phyloP scores from a whole-genome alignment of 2,113 vertebrate genomes.

The Psettodes erumei region DNA sequence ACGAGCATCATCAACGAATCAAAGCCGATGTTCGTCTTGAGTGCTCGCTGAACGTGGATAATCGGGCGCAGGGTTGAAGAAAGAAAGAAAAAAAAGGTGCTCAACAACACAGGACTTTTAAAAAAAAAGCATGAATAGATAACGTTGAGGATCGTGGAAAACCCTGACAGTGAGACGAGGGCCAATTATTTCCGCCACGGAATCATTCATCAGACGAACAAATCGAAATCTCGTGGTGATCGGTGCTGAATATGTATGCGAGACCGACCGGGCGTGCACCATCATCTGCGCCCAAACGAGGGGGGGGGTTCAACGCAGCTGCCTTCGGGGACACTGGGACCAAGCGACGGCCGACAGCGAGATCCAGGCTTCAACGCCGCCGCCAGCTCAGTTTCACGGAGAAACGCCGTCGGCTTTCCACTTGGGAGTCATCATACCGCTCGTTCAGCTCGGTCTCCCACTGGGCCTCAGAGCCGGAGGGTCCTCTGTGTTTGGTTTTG shows the following conservation, averaged over 20 bases:
- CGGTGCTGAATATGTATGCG: conserved; percentile 53
- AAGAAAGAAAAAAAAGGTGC: conserved; percentile 25
- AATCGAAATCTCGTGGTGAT: conserved; percentile 53
- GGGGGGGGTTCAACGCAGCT: conserved; percentile 22
- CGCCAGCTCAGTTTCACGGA: conserved; percentile 32
- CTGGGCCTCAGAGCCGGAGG: background rate
- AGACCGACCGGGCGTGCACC: conserved; percentile 2
- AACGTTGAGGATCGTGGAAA: conserved; percentile 27
- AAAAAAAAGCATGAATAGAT: conserved; percentile 43
- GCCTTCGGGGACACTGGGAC: conserved; percentile 35
- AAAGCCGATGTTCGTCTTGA: conserved; percentile 37
- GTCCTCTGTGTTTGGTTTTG: background rate
- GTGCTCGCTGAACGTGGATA: conserved; percentile 34
- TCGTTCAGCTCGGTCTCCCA: background rate
- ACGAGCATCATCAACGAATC: conserved; percentile 44
- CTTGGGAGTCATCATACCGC: conserved; percentile 15
- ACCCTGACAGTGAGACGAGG: conserved; percentile 19
- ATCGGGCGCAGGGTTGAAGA: conserved; percentile 8
- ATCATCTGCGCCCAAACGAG: conserved; percentile 28
- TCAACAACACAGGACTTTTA: background rate
- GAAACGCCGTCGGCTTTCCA: background rate
- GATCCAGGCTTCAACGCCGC: background rate
- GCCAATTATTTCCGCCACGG: conserved; percentile 51
- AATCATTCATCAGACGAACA: conserved; percentile 46
- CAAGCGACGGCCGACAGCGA: conserved; percentile 16